A percentile compares a stretch with the other conserved stretches of the same genome.
Conservation (phyloP, 35 echinoderm and acorn worm genomes). For the Ptychodera flava region DNA sequence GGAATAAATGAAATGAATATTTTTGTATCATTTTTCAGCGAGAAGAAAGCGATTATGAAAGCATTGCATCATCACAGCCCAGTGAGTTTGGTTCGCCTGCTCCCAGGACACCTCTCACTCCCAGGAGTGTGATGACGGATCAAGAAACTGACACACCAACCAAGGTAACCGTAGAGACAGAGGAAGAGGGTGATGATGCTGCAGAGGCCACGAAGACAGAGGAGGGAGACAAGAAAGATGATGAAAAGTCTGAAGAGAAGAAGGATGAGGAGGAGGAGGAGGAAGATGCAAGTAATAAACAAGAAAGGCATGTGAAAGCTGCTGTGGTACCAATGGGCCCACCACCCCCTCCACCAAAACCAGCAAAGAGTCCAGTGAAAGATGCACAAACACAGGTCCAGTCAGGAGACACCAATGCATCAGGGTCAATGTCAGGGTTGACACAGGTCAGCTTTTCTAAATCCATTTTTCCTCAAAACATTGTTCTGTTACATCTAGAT, state of each 20-base stretch:
- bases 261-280: slow-evolving; percentile 14
- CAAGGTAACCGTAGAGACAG: background rate
- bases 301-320: slow-evolving; percentile 2
- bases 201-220: background rate
- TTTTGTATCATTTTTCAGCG: slow-evolving; percentile 21
- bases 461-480: too few species aligned
- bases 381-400: too few species aligned
- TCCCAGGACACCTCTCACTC: slow-evolving; percentile 34
- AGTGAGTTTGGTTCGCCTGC: slow-evolving; percentile 87
- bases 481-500: too few species aligned
- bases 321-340: slow-evolving; percentile 37
- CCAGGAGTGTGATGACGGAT: background rate
- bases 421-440: too few species aligned
- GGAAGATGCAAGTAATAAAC: background rate
- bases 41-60: slow-evolving; percentile 93
- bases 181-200: background rate
- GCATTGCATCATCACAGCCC: slow-evolving; percentile 47
- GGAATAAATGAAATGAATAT: too few species aligned
- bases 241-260: background rate
- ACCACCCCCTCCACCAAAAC: slow-evolving; percentile 4
- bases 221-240: background rate
- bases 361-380: background rate
- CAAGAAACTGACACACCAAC: background rate
- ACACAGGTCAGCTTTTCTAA: too few species aligned
- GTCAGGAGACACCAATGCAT: too few species aligned